Evolutionary conservation across 2,113 vertebrate genomes (phyloP), one percentile per base, ranked within the genome.

Genomic region (Ochotona princeps): DNA sequence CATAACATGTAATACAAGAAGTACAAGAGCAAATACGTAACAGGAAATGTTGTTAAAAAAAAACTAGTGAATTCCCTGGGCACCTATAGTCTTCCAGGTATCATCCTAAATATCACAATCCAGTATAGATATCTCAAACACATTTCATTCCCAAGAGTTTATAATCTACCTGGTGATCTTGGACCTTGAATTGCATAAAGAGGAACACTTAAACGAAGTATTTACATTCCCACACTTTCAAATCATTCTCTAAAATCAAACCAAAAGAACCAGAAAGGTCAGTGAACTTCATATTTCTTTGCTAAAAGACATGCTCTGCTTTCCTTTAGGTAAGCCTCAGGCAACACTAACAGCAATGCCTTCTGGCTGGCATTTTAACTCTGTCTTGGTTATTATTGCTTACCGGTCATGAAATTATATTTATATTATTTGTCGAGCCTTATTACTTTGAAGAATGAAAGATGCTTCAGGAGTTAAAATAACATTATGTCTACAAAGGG

Each of bases 371-470:
- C 21, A 66, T 65, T 87, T 81, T 87, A 83, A 81, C 21, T 83
- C 83, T 72, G 83, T 72, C 80, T 83, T 89, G 32, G 44, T 75
- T 60, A 76, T 87, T 82, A 88, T 0, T 72, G 20, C 74, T 75
- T 60, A 38, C 17, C 14, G 35, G 18, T 51, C 73, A 75, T n/a
- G 51, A 94, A 89, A 70, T 15, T 81, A 26, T 86, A 66, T 82
- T 96, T 91, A 70, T 76, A 76, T 89, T 80, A 87, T 91, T 96
- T 75, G 25, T 88, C 89, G 91, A 88, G 60, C 28, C 84, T 84
- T 72, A 82, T 78, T 89, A 80, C 49, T 94, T 75, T 93, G 81
- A 91, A 93, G 51, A 94, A 94, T 60, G 26, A 91, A 93, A 88
- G 78, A 82, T 80, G 30, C 74, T 85, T 67, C 11, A 82, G 51